Conservation (phyloP, 2,113 vertebrate species). For the Mionectes macconnelli region DNA sequence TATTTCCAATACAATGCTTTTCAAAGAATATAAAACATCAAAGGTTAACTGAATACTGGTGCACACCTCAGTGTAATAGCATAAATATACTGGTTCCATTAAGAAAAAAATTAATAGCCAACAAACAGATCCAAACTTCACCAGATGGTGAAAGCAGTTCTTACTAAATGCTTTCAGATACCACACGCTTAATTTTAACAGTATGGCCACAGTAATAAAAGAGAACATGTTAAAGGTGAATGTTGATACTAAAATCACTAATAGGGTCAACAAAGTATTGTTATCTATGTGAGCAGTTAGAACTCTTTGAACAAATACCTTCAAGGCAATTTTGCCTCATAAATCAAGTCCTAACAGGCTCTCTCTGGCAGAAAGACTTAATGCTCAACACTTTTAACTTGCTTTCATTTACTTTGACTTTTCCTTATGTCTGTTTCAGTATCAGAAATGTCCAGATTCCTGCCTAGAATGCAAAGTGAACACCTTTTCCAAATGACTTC, state of each 20-base stretch:
- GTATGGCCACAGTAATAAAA: neutral
- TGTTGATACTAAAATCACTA: neutral
- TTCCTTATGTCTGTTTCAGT: constrained; percentile 8
- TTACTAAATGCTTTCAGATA: neutral
- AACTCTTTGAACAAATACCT: neutral
- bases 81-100: neutral
- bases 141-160: neutral
- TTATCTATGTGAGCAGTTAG: neutral
- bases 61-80: neutral
- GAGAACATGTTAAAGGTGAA: neutral
- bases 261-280: neutral
- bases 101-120: neutral
- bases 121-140: neutral
- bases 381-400: neutral
- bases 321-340: neutral
- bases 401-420: constrained; percentile 3
- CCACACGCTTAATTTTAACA: neutral
- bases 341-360: neutral
- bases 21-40: neutral
- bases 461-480: constrained; percentile 15
- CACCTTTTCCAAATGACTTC: constrained; percentile 10
- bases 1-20: neutral
- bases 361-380: neutral
- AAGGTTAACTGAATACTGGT: neutral
- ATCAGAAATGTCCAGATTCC: constrained; percentile 1